Conservation (phyloP, 2,797 vertebrate species). For the Halcyon badia region DNA sequence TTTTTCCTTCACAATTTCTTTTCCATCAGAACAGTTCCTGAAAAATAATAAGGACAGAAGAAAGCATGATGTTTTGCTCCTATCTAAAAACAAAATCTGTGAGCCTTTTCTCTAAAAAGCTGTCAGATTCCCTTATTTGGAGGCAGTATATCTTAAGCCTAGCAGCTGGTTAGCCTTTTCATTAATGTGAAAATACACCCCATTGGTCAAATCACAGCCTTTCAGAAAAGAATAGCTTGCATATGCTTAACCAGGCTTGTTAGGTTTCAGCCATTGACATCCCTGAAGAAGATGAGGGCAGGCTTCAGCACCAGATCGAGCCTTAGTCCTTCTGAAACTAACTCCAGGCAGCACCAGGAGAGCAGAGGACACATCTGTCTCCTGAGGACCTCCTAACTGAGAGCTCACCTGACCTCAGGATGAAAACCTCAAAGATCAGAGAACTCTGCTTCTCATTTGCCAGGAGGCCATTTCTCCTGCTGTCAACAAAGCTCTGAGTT, state of each 20-base stretch:
- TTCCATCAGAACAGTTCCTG: not conserved
- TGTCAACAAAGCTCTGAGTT: not conserved
- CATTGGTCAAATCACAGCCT: not conserved
- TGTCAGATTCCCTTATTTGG: not conserved
- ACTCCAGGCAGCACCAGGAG: not conserved
- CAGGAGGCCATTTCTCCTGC: not conserved
- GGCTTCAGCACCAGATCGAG: not conserved
- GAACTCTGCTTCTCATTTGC: not conserved
- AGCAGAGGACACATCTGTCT: rapidly evolving
- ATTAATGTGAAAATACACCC: not conserved
- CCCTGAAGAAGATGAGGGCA: not conserved
- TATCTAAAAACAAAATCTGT: not conserved
- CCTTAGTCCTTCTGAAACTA: not conserved
- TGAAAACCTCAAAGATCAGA: not conserved
- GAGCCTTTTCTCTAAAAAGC: not conserved
- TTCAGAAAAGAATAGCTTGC: not conserved
- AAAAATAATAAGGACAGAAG: not conserved
- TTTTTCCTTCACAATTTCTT: not conserved
- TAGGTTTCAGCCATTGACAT: not conserved
- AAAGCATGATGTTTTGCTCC: not conserved
- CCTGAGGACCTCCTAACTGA: not conserved
- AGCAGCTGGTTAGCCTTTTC: conserved; percentile 11
- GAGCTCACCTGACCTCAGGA: not conserved
- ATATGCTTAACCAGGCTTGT: not conserved
- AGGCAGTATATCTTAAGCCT: not conserved